Conservation (phyloP, 1,140 invertebrate species). For the Drosophila albomicans region DNA sequence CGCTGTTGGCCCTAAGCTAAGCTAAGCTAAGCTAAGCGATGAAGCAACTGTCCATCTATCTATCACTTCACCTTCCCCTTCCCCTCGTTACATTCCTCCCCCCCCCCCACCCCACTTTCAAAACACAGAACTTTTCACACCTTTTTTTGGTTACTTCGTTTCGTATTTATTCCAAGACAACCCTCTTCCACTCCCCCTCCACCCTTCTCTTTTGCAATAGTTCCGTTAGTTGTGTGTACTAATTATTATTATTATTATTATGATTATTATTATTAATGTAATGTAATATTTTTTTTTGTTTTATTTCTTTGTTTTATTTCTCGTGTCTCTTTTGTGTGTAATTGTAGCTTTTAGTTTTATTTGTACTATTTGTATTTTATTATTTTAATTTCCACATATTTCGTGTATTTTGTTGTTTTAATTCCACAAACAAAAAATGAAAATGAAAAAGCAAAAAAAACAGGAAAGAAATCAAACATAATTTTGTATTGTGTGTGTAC, state of each 20-base stretch:
- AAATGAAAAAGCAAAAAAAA: not conserved
- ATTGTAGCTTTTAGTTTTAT: constrained; percentile 55
- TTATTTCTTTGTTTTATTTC: constrained; percentile 28
- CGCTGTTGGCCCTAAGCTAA: constrained; percentile 89
- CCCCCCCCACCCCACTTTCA: not conserved
- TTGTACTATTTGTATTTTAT: constrained; percentile 36
- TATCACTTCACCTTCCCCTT: not conserved
- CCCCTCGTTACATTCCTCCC: not conserved
- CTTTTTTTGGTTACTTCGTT: constrained; percentile 22
- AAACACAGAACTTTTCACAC: not conserved
- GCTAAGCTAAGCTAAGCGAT: not conserved
- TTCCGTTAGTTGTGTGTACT: constrained; percentile 53
- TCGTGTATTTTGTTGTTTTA: constrained; percentile 39
- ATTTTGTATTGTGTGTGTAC: constrained; percentile 72
- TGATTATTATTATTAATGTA: constrained; percentile 39
- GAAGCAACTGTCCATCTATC: too few relatives aligned
- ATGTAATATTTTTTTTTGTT: constrained; percentile 35
- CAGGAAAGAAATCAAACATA: constrained; percentile 57
- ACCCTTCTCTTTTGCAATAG: constrained; percentile 24
- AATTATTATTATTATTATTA: constrained; percentile 50
- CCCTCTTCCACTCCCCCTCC: not conserved
- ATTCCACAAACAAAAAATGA: not conserved
- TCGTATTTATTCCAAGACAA: constrained; percentile 30
- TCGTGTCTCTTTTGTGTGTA: constrained; percentile 22
- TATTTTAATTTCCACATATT: constrained; percentile 45